Conservation (phyloP, 2,888 invertebrate genomes). For the Eledona agricola region DNA sequence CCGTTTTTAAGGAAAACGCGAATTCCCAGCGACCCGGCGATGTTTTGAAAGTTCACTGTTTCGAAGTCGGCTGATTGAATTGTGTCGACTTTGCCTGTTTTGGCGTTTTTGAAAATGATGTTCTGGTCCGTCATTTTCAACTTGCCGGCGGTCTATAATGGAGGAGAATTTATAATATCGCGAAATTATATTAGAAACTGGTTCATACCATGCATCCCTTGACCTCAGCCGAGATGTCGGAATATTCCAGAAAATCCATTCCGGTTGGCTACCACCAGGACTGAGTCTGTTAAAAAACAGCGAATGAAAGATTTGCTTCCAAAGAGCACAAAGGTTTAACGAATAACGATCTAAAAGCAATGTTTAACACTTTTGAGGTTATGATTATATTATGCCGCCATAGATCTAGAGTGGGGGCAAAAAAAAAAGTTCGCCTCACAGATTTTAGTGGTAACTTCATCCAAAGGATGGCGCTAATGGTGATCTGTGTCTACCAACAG, state of each 20-base stretch:
- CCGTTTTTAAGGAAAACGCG: constrained; percentile 91
- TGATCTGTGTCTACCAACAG: too few species aligned
- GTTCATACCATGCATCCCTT: constrained; percentile 82
- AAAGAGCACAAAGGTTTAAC: too few species aligned
- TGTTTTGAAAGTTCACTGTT: constrained; percentile 88
- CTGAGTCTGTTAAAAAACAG: too few species aligned
- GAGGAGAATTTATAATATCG: constrained; percentile 29
- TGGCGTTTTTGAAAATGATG: constrained; percentile 92
- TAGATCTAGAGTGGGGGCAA: too few species aligned
- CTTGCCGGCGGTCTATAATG: constrained; percentile 83
- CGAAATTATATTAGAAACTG: constrained; percentile 3
- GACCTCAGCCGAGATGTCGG: constrained; percentile 83
- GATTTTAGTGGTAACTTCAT: too few species aligned
- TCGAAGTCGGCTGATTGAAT: constrained; percentile 87
- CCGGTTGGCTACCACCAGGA: too few species aligned
- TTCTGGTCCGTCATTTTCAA: constrained; percentile 91
- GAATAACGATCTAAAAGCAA: too few species aligned
- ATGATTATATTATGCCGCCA: too few species aligned
- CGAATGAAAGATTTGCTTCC: too few species aligned
- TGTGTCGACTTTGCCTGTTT: constrained; percentile 96
- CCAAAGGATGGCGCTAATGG: too few species aligned
- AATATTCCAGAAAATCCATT: constrained; percentile 89
- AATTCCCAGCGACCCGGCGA: constrained; percentile 90
- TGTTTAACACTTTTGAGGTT: too few species aligned
- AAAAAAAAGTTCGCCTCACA: too few species aligned